Conservation (phyloP, 1,140 invertebrate species). For the Ips typographus region DNA sequence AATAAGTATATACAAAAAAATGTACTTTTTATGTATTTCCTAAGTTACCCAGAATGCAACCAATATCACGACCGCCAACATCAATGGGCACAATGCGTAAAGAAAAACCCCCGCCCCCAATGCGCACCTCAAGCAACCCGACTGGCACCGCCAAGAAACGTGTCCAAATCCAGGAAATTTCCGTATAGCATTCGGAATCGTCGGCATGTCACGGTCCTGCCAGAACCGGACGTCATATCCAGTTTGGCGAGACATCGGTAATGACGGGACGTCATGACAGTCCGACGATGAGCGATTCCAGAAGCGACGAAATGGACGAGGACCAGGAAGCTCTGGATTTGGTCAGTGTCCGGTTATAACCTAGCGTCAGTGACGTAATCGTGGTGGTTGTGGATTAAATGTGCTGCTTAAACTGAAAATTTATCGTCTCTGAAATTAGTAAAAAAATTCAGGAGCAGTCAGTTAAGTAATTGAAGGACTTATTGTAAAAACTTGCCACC, state of each 20-base stretch:
- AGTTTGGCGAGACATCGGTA: constrained; percentile 18
- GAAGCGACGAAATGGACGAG: constrained; percentile 36
- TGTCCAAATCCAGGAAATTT: constrained; percentile 67
- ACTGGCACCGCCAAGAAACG: constrained; percentile 60
- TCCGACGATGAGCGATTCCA: constrained; percentile 1
- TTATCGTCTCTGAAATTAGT: no score
- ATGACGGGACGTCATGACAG: constrained; percentile 22
- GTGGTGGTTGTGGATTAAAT: constrained; percentile 18
- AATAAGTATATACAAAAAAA: neutral
- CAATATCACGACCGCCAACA: constrained; percentile 31
- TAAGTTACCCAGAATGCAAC: constrained; percentile 27
- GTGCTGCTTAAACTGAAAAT: neutral
- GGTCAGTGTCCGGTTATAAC: constrained; percentile 50
- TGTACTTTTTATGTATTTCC: neutral
- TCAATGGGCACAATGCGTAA: constrained; percentile 41
- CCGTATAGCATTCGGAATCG: constrained; percentile 58
- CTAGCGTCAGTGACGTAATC: constrained; percentile 22
- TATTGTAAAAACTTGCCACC: no score
- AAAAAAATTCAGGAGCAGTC: no score
- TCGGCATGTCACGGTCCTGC: constrained; percentile 8
- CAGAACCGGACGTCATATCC: constrained; percentile 22
- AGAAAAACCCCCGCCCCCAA: constrained; percentile 48
- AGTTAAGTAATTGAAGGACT: no score
- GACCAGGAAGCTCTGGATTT: constrained; percentile 43
- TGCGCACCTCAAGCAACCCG: constrained; percentile 49